Evolutionary conservation across 2,888 invertebrate genomes (phyloP).

Genomic region (Chrysopilus asiliformis): DNA sequence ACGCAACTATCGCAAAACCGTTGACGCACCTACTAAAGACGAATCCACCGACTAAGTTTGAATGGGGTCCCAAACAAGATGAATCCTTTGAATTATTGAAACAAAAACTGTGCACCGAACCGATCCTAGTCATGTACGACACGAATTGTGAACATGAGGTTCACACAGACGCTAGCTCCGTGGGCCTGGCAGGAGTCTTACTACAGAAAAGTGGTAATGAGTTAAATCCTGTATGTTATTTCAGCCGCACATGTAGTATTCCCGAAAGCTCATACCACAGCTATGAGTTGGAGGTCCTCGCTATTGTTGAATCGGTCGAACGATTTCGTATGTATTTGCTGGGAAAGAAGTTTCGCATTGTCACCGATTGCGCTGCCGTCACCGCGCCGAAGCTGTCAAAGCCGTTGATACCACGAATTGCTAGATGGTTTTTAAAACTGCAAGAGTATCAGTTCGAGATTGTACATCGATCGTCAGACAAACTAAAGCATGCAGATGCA

Average conservation of each 20-base stretch:
- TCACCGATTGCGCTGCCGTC: slow-evolving; percentile 5
- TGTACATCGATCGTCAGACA: too few relatives aligned
- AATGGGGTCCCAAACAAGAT: too few relatives aligned
- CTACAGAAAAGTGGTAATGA: too few relatives aligned
- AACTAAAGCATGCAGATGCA: too few relatives aligned
- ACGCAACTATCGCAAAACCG: slow-evolving; percentile 5
- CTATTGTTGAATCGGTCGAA: too few relatives aligned
- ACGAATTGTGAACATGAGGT: too few relatives aligned
- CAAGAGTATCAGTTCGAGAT: slow-evolving; percentile 15
- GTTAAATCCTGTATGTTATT: slow-evolving; percentile 15
- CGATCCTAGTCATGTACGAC: too few relatives aligned
- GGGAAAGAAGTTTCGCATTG: slow-evolving; percentile 12
- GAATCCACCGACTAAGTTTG: too few relatives aligned
- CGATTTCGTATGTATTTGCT: slow-evolving; percentile 17
- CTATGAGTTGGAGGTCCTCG: slow-evolving; percentile 7
- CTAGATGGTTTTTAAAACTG: slow-evolving; percentile 19
- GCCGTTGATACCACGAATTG: slow-evolving; percentile 12
- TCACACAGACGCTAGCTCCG: too few relatives aligned
- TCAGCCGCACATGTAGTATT: slow-evolving; percentile 3
- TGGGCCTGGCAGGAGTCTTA: slow-evolving; percentile 3
- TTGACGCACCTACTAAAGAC: slow-evolving; percentile 8
- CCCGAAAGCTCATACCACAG: slow-evolving; percentile 10
- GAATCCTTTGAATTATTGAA: too few relatives aligned
- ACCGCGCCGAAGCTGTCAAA: not conserved
- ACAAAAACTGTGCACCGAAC: too few relatives aligned